These are phyloP conservation scores for Penelope pileata DNA, from an alignment of 2,113 vertebrate species.

Conservation along the genomic window DNA sequence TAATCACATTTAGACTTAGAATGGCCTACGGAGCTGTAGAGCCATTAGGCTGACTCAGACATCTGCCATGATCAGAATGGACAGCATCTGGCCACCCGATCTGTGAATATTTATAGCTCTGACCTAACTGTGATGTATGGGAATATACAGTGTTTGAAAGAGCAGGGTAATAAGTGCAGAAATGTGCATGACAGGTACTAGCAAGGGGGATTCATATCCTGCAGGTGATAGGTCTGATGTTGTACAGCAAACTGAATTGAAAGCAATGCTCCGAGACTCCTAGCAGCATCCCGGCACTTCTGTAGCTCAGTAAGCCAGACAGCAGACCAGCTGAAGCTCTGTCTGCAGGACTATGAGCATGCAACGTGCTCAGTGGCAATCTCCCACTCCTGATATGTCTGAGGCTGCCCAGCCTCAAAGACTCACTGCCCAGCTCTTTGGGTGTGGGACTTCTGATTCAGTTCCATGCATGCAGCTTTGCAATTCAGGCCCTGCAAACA, in stretches of 20 bases:
- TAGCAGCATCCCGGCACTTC: not conserved
- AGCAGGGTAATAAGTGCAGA: not conserved
- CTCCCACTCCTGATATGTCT: not conserved
- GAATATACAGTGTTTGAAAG: not conserved
- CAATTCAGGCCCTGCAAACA: constrained; percentile 27
- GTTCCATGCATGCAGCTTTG: not conserved
- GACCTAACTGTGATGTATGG: not conserved
- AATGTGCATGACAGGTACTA: not conserved
- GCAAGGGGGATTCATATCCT: not conserved
- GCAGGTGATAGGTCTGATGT: not conserved
- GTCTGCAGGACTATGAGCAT: not conserved
- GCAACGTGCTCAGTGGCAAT: not conserved
- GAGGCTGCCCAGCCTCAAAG: not conserved
- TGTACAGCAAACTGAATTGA: not conserved
- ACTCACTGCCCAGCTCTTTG: not conserved
- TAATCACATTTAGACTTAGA: not conserved
- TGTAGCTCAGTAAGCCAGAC: not conserved
- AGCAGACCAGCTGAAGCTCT: accelerated
- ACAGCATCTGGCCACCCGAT: not conserved
- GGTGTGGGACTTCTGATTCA: not conserved
- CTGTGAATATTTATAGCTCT: not conserved
- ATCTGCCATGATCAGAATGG: constrained; percentile 48
- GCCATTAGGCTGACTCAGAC: constrained; percentile 37
- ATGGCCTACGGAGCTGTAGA: not conserved
- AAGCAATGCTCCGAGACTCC: not conserved